These are phyloP conservation scores for Hermatobates lingyangjiaoensis DNA, from an alignment of 1,140 invertebrate genomes.

Conservation along the genomic window DNA sequence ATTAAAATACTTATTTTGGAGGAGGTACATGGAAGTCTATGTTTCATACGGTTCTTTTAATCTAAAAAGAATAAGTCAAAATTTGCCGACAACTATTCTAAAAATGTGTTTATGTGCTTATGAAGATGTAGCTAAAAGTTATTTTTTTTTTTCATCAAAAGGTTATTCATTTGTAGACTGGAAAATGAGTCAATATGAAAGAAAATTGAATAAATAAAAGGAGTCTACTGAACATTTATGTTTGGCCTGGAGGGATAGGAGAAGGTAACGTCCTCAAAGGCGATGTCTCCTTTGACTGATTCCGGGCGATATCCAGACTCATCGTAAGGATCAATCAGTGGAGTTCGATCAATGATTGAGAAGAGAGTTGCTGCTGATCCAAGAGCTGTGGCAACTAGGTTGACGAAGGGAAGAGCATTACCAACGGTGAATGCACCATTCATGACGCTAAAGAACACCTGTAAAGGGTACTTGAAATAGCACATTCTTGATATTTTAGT, in stretches of 20 bases:
- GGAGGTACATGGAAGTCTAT: too few relatives aligned
- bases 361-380: conserved; percentile 63
- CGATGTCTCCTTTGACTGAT: conserved; percentile 42
- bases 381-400: conserved; percentile 51
- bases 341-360: conserved; percentile 48
- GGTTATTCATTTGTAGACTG: neutral
- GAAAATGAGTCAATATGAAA: neutral
- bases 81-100: conserved; percentile 30
- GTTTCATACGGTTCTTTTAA: neutral
- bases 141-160: neutral
- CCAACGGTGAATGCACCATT: conserved; percentile 64
- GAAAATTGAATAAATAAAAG: neutral
- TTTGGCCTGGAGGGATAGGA: conserved; percentile 62
- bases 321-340: conserved; percentile 48
- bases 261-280: conserved; percentile 54
- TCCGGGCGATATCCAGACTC: conserved; percentile 39
- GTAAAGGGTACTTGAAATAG: too few relatives aligned
- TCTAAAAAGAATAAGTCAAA: neutral
- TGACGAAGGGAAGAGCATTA: conserved; percentile 55
- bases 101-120: neutral
- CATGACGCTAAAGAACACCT: conserved; percentile 49
- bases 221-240: conserved; percentile 27
- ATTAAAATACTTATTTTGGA: too few relatives aligned
- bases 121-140: neutral
- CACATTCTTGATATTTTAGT: too few relatives aligned